Evolutionary conservation across 2,888 invertebrate genomes (phyloP).

Genomic region (Melikaiella ostensackeni): DNA sequence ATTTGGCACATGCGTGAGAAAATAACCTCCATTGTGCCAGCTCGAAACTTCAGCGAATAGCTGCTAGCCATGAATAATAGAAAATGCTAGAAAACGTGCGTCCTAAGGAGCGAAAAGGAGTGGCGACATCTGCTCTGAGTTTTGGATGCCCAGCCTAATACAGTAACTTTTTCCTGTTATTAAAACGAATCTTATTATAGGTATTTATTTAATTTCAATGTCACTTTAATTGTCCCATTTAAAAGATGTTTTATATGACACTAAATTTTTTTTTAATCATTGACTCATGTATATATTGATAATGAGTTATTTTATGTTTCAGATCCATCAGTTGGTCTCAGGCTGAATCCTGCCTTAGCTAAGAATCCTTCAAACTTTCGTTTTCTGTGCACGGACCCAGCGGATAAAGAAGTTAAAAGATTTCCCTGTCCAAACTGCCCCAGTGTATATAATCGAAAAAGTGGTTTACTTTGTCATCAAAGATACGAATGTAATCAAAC

Average conservation of each 20-base stretch:
- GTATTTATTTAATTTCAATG: neutral
- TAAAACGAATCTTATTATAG: neutral
- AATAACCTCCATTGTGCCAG: no score
- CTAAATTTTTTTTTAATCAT: neutral
- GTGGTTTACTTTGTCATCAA: slow-evolving; percentile 62
- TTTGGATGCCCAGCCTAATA: no score
- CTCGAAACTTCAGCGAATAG: no score
- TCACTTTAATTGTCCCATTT: neutral
- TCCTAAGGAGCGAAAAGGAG: no score
- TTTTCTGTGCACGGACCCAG: neutral
- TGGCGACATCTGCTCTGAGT: no score
- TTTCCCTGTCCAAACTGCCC: slow-evolving; percentile 41
- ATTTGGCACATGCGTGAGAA: no score
- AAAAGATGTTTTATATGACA: neutral
- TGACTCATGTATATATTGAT: neutral
- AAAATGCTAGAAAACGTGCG: no score
- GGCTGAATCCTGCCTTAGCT: slow-evolving; percentile 16
- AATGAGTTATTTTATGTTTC: slow-evolving; percentile 29
- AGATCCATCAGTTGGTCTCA: neutral
- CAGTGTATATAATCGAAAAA: slow-evolving; percentile 58
- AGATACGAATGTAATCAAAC: slow-evolving; percentile 65
- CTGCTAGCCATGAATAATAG: no score
- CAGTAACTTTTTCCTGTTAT: neutral
- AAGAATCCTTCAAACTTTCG: slow-evolving; percentile 10
- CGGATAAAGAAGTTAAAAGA: slow-evolving; percentile 8